These are phyloP conservation scores for Nipponacmea schrenckii DNA, from an alignment of 2,888 invertebrate species.

Conservation along the genomic window DNA sequence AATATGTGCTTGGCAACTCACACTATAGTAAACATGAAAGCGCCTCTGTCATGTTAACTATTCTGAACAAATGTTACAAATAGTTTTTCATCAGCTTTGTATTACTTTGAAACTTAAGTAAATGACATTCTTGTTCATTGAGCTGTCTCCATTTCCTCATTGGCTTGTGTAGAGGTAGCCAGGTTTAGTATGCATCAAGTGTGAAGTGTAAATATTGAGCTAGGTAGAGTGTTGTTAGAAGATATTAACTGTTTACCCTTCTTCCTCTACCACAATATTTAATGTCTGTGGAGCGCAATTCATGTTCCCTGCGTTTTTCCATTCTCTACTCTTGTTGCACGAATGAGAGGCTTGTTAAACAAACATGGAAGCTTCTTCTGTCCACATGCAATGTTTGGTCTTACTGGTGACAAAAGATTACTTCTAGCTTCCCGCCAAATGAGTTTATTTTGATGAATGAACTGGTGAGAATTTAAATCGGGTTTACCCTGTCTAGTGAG, in stretches of 20 bases:
- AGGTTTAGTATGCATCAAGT: slow-evolving; percentile 25
- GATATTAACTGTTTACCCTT: slow-evolving; percentile 36
- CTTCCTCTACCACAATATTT: slow-evolving; percentile 24
- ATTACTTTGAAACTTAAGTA: slow-evolving; percentile 2
- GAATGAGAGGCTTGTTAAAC: slow-evolving; percentile 17
- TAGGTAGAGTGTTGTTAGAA: slow-evolving; percentile 31
- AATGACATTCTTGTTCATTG: slow-evolving; percentile 4
- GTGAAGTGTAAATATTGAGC: slow-evolving; percentile 31
- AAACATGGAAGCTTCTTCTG: slow-evolving; percentile 20
- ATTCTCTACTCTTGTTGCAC: slow-evolving; percentile 13
- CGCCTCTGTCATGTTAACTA: slow-evolving; percentile 7
- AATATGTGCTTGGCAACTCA: slow-evolving; percentile 4
- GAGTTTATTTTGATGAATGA: slow-evolving; percentile 28
- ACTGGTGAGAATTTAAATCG: background rate
- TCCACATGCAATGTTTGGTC: slow-evolving; percentile 21
- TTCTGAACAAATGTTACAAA: slow-evolving; percentile 3
- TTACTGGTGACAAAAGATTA: slow-evolving; percentile 31
- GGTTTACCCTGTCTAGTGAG: no score
- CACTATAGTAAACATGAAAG: slow-evolving; percentile 1
- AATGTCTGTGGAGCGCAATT: slow-evolving; percentile 19
- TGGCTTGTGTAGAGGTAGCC: slow-evolving; percentile 8
- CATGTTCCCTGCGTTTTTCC: slow-evolving; percentile 17
- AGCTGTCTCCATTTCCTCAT: slow-evolving; percentile 9
- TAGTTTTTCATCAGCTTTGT: slow-evolving; percentile 5
- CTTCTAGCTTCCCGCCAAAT: slow-evolving; percentile 28